Evolutionary conservation across 2,797 vertebrate species (phyloP), one percentile per base, ranked within the genome.

Genomic region (Tokudaia tokunoshimensis): DNA sequence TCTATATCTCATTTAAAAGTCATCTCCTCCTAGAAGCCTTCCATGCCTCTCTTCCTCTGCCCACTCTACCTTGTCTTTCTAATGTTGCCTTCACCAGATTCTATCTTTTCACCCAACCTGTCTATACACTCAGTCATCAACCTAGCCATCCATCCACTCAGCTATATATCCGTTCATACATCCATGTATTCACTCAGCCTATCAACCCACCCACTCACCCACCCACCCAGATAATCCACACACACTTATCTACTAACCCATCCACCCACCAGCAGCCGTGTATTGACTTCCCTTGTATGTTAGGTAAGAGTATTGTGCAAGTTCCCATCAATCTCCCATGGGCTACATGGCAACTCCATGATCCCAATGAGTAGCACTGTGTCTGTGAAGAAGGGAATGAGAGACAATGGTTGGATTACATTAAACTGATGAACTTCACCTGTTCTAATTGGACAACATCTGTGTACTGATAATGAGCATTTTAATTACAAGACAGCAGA

Each of bases 391-490:
- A 13, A 83, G 34, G 41, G 72, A 19, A 34, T 47, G 4, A 57
- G 70, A 44, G 44, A 19, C 78, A 91, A 85, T 3, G 37, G 50
- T 26, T 86, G 29, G 87, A 85, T 63, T 37, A 44, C 70, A 95
- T 92, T 89, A 89, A 96, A 91, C 15, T 75, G 63, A 92, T 76
- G 75, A 93, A 44, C 55, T 76, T 97, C 94, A 92, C 92, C 95
- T 96, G 47, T 91, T 93, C 57, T 76, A 88, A 78, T 88, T 85
- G 91, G 80, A 65, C 59, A 76, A 75, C 96, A 90, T 90, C 97
- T 96, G 89, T 87, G 57, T 85, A 95, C 82, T 61, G 80, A 92
- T 91, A 96, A 95, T 89, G 94, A 95, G 20, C 10, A 78, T 96
- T 84, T 80, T 97, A 95, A 96, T 97, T 92, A 92, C 80, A 75